These are phyloP conservation scores for Morelia viridis DNA, from an alignment of 2,797 vertebrate species.

Conservation along the genomic window DNA sequence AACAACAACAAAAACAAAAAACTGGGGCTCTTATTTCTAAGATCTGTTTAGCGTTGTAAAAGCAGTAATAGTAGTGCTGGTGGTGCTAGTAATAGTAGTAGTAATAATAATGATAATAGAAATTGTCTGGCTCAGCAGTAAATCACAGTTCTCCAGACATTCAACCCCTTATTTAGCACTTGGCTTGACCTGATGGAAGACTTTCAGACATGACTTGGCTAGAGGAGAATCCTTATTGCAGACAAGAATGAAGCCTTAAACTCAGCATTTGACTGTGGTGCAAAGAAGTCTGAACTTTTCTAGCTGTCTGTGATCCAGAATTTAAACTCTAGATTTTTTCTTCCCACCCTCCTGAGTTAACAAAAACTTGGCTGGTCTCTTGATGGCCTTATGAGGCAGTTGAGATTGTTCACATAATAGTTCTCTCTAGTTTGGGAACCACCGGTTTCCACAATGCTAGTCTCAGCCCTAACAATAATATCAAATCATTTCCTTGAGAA, in stretches of 20 bases:
- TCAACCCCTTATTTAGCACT: neutral
- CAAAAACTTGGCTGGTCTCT: neutral
- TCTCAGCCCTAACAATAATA: neutral
- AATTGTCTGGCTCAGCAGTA: neutral
- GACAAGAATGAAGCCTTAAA: neutral
- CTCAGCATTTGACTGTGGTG: neutral
- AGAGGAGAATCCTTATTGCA: neutral
- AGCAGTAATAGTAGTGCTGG: neutral
- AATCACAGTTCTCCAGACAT: neutral
- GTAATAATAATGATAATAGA: neutral
- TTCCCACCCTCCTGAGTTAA: neutral
- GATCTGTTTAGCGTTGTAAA: neutral
- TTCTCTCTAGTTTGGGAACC: neutral
- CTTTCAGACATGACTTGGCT: neutral
- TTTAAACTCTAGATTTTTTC: neutral
- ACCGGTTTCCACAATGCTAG: neutral
- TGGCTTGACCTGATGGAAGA: neutral
- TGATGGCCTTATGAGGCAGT: neutral
- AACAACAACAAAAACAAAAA: neutral
- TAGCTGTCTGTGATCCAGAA: neutral
- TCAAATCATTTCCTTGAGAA: constrained; percentile 35
- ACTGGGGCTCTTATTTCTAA: neutral
- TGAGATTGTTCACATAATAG: neutral
- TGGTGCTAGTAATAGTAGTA: too few species aligned
- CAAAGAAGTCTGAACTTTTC: neutral